phyloP scores from a whole-genome alignment of 92 coral and sea anemone genomes.

The Umimayanthus kanabou region DNA sequence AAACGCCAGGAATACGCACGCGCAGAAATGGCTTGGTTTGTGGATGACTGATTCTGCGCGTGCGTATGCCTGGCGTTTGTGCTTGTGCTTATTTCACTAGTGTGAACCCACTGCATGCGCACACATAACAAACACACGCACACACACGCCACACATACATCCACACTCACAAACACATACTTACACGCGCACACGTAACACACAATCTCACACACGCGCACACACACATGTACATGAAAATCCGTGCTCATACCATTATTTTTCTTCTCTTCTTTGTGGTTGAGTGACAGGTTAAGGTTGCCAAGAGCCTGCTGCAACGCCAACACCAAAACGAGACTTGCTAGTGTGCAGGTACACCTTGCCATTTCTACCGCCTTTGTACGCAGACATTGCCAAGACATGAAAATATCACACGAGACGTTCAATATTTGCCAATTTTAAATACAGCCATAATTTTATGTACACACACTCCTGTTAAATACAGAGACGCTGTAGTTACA shows the following conservation, averaged over 20 bases:
- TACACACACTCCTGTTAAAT: not conserved
- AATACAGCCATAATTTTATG: too few species aligned
- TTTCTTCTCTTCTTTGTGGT: not conserved
- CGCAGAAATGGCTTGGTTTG: too few species aligned
- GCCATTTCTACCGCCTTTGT: not conserved
- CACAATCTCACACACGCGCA: not conserved
- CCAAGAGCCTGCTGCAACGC: not conserved
- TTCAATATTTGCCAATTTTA: too few species aligned
- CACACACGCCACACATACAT: not conserved
- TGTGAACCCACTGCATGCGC: too few species aligned
- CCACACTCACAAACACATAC: not conserved
- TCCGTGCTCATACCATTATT: not conserved
- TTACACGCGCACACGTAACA: too few species aligned
- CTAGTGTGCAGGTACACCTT: slow-evolving; percentile 10
- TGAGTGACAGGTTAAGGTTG: not conserved
- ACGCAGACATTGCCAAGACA: not conserved
- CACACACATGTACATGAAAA: not conserved
- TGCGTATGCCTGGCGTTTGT: too few species aligned
- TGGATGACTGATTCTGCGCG: too few species aligned
- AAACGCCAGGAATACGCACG: too few species aligned
- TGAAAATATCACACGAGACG: not conserved
- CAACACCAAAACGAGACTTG: slow-evolving; percentile 20
- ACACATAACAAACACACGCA: not conserved
- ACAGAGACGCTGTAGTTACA: not conserved
- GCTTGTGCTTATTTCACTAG: too few species aligned